Base-by-base conservation (phyloP, 2,797 vertebrate species). In the Periparus ater region DNA sequence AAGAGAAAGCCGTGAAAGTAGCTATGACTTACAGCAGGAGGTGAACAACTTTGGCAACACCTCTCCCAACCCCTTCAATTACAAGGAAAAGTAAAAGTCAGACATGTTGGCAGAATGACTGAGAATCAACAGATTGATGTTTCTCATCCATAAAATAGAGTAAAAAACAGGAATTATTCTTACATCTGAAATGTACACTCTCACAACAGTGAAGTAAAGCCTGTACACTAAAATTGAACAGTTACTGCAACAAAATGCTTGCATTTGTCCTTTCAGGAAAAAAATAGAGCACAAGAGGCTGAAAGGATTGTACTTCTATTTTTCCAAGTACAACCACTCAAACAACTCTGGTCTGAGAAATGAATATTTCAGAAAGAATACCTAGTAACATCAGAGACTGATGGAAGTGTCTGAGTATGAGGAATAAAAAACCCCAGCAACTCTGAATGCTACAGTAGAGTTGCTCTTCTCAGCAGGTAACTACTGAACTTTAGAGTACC, bases 311-410 rank as follows among this genome's bases (percentile, higher is more conserved):
- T 38, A 60, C 48, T 79, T 84, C 45, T 87, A 23, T 88, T 94
- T 92, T 93, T 32, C 40, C 18, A 63, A 36, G 47, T 74, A 34
- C 27, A 67, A 38, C 21, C 6, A 60, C 17, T 58, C 40, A 74
- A 84, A 55, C 25, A 86, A 40, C 60, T 92, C 23, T 47, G 45
- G 47, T 73, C 57, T 86, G 50, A 91, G n/a, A 74, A 87, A 85
- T 80, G 40, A 87, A 55, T 95, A 82, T 80, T 93, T 96, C 72
- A 83, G 47, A 88, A n/a, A 65, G 60, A 85, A 85, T 94, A 66
- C 50, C 40, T 67, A 73, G 88, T 51, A 88, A 88, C 75, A 93
- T 91, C 88, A 94, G 77, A 88, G 76, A 55, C 34, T 44, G 55
- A 92, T 32, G 48, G 80, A 93, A 85, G 76, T 68, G 18, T 80